Evolutionary conservation across 2,888 invertebrate species (phyloP), one percentile per base, ranked within the genome.

Genomic region (Brachyptera risi): DNA sequence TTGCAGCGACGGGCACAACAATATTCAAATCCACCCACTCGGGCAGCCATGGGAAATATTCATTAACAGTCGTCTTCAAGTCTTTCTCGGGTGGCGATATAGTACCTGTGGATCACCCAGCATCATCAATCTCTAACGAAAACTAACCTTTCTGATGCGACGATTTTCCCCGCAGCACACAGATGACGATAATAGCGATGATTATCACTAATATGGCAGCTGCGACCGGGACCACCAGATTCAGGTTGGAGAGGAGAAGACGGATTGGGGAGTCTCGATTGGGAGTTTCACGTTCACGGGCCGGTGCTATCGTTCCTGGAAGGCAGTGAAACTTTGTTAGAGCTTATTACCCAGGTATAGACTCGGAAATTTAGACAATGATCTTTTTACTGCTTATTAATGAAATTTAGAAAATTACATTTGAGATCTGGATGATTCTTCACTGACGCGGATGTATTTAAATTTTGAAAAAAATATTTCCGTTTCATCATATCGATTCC

Each of bases 281-380:
- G 71, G 73, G 80, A 71, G 86, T 81, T 74, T 88, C 87, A 73
- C 89, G 82, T 76, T 91, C 92, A 78, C 91, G 88, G 76, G 87
- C 86, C 79, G 92, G 92, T 80, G 93, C 91, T 80, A 93, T 89
- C 80, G 92, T 92, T 88, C 92, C 92, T 93, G 91, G 85, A 92
- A 92, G 85, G 79, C 59, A 62, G 47, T 56, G 27, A 60, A 44
- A 60, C 31, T 31, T 40, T 21, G 27, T 59, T 54, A 59, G 50
- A n/a, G n/a, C n/a, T n/a, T n/a, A n/a, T n/a, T n/a, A n/a, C n/a
- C n/a, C n/a, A n/a, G n/a, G n/a, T n/a, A n/a, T n/a, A n/a, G n/a
- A n/a, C n/a, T n/a, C n/a, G n/a, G n/a, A n/a, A n/a, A n/a, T n/a
- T n/a, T n/a, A n/a, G n/a, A n/a, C n/a, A 38, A 15, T 23, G 17